These are phyloP conservation scores for Saccostrea glomerata DNA, from an alignment of 1,140 invertebrate genomes.

Conservation along the genomic window DNA sequence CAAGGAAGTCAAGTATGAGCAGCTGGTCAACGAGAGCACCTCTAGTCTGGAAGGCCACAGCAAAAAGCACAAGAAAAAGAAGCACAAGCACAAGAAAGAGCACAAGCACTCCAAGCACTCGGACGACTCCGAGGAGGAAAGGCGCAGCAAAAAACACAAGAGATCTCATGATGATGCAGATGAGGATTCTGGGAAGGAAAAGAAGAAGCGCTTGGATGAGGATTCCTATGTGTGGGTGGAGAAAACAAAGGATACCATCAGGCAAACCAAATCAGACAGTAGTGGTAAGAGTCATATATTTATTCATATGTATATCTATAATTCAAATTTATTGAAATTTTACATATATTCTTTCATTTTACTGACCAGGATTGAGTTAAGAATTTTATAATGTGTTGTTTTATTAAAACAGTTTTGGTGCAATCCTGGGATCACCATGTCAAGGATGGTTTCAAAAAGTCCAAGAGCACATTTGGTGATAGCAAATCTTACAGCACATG, in stretches of 20 bases:
- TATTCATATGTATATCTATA: too few species aligned
- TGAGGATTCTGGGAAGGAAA: slow-evolving; percentile 40
- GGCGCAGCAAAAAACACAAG: slow-evolving; percentile 30
- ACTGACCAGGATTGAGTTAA: too few species aligned
- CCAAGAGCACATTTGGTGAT: slow-evolving; percentile 45
- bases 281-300: slow-evolving; percentile 15
- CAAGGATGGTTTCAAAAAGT: slow-evolving; percentile 52
- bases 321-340: too few species aligned
- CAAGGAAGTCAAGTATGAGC: slow-evolving; percentile 54
- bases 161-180: slow-evolving; percentile 23
- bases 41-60: neutral
- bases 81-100: slow-evolving; percentile 53
- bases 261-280: slow-evolving; percentile 5
- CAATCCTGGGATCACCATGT: slow-evolving; percentile 56
- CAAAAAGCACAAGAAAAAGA: slow-evolving; percentile 54
- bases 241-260: slow-evolving; percentile 52
- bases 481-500: slow-evolving; percentile 49
- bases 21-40: slow-evolving; percentile 51
- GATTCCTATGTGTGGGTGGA: slow-evolving; percentile 54
- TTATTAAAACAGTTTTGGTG: slow-evolving; percentile 34
- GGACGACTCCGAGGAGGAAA: slow-evolving; percentile 43
- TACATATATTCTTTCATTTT: too few species aligned
- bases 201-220: slow-evolving; percentile 34
- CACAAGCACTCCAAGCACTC: slow-evolving; percentile 25
- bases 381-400: slow-evolving; percentile 8